These are phyloP conservation scores for Dendrolimus houi DNA, from an alignment of 2,888 invertebrate species.

Conservation along the genomic window DNA sequence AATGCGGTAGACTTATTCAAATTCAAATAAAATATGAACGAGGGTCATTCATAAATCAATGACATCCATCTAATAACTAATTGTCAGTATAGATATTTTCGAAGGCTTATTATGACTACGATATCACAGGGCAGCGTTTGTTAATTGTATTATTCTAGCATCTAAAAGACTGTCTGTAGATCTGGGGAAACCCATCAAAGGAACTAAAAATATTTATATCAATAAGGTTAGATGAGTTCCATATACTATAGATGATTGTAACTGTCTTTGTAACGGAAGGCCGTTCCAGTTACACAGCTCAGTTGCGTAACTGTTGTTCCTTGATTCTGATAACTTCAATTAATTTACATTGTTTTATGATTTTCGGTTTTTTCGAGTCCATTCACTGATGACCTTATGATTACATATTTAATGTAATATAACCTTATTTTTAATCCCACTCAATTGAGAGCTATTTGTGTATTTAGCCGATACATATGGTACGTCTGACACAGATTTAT, in stretches of 20 bases:
- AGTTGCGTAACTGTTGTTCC: conserved; percentile 22
- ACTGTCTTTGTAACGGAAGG: conserved; percentile 51
- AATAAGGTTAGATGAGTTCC: conserved; percentile 16
- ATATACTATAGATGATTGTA: conserved; percentile 38
- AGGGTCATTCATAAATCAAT: no score
- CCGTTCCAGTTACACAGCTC: conserved; percentile 28
- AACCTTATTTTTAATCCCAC: neutral
- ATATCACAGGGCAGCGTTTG: no score
- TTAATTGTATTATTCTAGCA: no score
- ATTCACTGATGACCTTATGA: neutral
- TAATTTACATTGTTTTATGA: neutral
- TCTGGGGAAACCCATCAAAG: no score
- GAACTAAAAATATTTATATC: no score
- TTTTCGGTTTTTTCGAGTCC: neutral
- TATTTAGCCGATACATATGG: neutral
- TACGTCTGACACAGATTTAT: no score
- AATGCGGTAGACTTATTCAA: no score
- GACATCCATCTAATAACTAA: no score
- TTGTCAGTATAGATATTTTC: no score
- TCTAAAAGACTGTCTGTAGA: no score
- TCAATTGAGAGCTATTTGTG: neutral
- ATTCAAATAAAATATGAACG: no score
- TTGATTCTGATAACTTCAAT: conserved; percentile 7
- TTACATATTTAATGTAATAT: neutral
- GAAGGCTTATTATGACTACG: no score